Evolutionary conservation across 2,888 invertebrate species (phyloP), one percentile per base, ranked within the genome.

Genomic region (Drosophila robusta): DNA sequence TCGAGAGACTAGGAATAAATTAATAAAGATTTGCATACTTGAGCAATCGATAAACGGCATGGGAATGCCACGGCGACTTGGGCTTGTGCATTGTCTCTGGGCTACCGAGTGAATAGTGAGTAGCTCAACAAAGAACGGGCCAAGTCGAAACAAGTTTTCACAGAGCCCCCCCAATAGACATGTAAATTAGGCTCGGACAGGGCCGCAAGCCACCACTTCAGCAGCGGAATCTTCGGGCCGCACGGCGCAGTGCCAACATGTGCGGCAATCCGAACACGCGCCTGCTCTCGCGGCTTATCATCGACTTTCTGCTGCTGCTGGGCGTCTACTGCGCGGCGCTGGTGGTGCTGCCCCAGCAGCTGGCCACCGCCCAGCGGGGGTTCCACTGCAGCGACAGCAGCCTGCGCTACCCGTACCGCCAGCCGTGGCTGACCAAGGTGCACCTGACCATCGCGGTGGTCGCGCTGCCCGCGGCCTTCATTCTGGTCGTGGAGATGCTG

Each of bases 311-410:
- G 50, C 65, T 90, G 52, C 70, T 90, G 39, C 50, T 86, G 50
- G 75, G 61, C 36, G 70, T 90, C 62, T 87, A 79, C 41, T 75
- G 80, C 41, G 75, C 77, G 22, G 90, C 90, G 3, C 51, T 89
- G 50, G 76, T 90, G 26, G 80, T 84, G 9, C 66, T 90, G 65
- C 90, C 90, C 0, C 81, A 83, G 63, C 63, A 74, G 16, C 58
- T 90, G 70, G 8, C 22, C 29, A 89, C 86, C 0, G 50, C 49
- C 0, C 81, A 80, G 3, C 83, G 98, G 61, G 99, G 99, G 38
- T 98, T 98, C 93, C 98, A 97, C 93, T 99, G 99, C 93, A 95
- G 97, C 91, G 99, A 99, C 93, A 96, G 97, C 90, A 96, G 96
- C 47, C 94, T 99, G 38, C 94, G 94, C 76, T 97, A 98, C 91